Evolutionary conservation across 2,797 vertebrate genomes (phyloP).

Genomic region (Gila robusta): DNA sequence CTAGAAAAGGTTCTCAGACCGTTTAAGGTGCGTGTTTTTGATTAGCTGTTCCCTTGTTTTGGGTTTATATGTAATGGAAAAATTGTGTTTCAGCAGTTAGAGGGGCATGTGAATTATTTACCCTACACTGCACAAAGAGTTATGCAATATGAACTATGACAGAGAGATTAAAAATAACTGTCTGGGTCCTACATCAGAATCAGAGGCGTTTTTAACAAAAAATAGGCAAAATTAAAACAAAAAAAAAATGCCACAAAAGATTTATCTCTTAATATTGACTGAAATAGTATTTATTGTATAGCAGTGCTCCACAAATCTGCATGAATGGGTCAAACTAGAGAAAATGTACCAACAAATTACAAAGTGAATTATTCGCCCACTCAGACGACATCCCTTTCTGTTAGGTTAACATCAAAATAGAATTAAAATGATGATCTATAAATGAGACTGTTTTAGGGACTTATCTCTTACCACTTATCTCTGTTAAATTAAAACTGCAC

Average conservation of each 20-base stretch:
- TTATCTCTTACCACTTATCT: not conserved
- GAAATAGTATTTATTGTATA: not conserved
- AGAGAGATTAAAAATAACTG: constrained; percentile 7
- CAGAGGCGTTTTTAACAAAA: not conserved
- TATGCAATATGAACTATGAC: constrained; percentile 33
- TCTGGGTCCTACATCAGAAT: not conserved
- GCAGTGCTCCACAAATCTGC: not conserved
- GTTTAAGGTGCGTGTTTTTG: constrained; percentile 23
- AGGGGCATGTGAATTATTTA: constrained; percentile 46
- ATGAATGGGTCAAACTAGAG: not conserved
- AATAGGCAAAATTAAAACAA: not conserved
- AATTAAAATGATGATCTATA: not conserved
- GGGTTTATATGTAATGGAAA: constrained; percentile 47
- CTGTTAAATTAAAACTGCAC: not conserved
- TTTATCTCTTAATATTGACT: not conserved
- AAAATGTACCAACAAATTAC: constrained; percentile 5
- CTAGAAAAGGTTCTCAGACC: not conserved
- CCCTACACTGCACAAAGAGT: constrained; percentile 36
- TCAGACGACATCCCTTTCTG: not conserved
- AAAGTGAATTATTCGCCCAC: constrained; percentile 8
- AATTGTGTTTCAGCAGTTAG: constrained; percentile 43
- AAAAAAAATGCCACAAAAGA: not conserved
- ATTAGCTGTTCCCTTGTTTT: constrained; percentile 25
- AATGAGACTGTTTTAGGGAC: not conserved
- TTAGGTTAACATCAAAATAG: constrained; percentile 9